Percentiles rank a stretch among this genome's conserved stretches.
These are phyloP conservation scores for Acrocephalus arundinaceus DNA, from an alignment of 2,113 vertebrate species.

Conservation along the genomic window DNA sequence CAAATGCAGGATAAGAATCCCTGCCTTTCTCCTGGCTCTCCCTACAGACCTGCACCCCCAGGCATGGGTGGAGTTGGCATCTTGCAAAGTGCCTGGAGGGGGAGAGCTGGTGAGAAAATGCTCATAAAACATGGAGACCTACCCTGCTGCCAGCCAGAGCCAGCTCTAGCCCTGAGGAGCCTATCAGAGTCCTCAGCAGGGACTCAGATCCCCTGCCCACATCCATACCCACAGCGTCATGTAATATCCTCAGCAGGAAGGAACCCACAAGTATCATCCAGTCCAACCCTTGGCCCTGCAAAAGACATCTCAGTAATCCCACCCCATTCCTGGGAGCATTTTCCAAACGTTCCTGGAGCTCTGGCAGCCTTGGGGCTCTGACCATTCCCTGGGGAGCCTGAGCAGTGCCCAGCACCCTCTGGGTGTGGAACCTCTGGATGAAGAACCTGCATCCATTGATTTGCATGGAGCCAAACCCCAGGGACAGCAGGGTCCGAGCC, in stretches of 20 bases:
- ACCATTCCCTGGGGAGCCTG: background rate
- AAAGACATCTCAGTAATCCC: background rate
- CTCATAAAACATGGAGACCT: background rate
- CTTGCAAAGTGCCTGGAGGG: background rate
- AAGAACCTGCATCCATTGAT: background rate
- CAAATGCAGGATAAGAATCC: background rate
- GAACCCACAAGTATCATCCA: background rate
- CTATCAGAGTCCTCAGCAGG: background rate
- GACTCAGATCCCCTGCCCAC: background rate
- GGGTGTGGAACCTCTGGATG: background rate
- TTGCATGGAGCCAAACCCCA: background rate
- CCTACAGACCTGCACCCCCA: rapidly evolving
- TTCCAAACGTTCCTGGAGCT: background rate
- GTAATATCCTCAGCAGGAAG: background rate
- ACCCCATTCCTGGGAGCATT: rapidly evolving
- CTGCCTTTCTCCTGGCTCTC: background rate
- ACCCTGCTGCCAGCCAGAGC: background rate
- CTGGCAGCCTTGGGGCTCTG: background rate
- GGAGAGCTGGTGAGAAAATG: background rate
- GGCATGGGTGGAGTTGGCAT: rapidly evolving
- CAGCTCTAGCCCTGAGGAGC: background rate
- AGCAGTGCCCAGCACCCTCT: background rate
- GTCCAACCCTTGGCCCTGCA: background rate
- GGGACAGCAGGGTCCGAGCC: background rate
- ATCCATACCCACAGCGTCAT: background rate